Base-by-base conservation (phyloP, 2,113 vertebrate genomes). In the Plotosus lineatus region DNA sequence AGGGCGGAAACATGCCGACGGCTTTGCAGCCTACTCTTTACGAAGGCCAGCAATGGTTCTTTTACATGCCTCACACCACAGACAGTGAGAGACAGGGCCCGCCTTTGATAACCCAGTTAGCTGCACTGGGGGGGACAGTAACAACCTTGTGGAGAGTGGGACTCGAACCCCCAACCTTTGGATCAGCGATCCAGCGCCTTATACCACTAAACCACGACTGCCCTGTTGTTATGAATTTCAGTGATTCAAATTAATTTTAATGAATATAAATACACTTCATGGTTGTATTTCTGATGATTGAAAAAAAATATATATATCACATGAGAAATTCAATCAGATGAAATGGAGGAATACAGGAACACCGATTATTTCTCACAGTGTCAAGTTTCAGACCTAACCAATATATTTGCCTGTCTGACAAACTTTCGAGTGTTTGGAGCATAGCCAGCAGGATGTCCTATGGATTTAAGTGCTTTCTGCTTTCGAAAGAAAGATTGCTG, bases 401-500 rank as follows among this genome's bases (percentile, higher is more conserved):
- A 48, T 72, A 50, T 36, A 48, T 73, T 31, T 73, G 38, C n/a
- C 50, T 36, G 65, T 50, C 21, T 78, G 36, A 78, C 15, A 68
- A 51, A 66, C 28, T 55, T 6, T 21, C 66, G 48, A 72, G 40
- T 19, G 1, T 56, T 33, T 28, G 15, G 23, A 58, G 66, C 28
- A 0, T 31, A 42, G 51, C 78, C 60, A n/a, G 65, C 53, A 60
- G 8, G 19, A 75, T 7, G 72, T 48, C 66, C 31, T 58, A 38
- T 19, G 65, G 28, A 68, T 48, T 56, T 60, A 36, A 55, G 9
- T 44, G 55, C 61, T 80, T n/a, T 51, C 19, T 55, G 26, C 53
- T 11, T 28, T n/a, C 38, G 21, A n/a, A 73, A 42, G 66, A 73
- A 72, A 50, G 42, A 80, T 72, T 48, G 71, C 75, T 66, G 36